phyloP scores from a whole-genome alignment of 1,140 invertebrate genomes.

The Pomacea maculata region DNA sequence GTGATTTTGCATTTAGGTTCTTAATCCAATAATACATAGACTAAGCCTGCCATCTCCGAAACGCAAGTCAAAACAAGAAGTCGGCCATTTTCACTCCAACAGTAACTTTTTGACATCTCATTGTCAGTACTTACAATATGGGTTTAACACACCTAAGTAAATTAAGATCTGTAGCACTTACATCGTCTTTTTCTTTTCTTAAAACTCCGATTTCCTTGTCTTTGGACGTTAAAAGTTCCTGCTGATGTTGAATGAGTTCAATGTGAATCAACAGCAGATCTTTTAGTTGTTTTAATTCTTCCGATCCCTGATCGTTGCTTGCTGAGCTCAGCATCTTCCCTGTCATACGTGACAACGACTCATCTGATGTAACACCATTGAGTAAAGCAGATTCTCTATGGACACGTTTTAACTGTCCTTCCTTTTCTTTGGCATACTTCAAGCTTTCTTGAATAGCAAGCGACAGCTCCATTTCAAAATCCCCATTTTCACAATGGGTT shows the following conservation, averaged over 20 bases:
- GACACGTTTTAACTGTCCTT: constrained; percentile 24
- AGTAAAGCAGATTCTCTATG: constrained; percentile 9
- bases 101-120: background rate
- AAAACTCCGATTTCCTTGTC: constrained; percentile 45
- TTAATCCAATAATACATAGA: no score
- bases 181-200: constrained; percentile 38
- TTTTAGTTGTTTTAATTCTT: constrained; percentile 42
- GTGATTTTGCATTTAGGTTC: no score
- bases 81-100: no score
- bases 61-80: constrained; percentile 12
- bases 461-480: constrained; percentile 49
- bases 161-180: constrained; percentile 27
- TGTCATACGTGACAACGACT: constrained; percentile 21
- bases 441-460: constrained; percentile 54
- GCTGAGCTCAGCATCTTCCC: constrained; percentile 17
- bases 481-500: constrained; percentile 36
- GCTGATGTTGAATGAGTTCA: constrained; percentile 51
- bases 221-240: constrained; percentile 41
- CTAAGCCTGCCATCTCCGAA: background rate
- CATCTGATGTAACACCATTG: constrained; percentile 1
- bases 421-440: constrained; percentile 42
- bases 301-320: constrained; percentile 8
- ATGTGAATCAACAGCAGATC: constrained; percentile 45
- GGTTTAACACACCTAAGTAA: background rate
- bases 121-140: no score